Evolutionary conservation across 2,113 vertebrate species (phyloP), one percentile per base, ranked within the genome.

Genomic region (Cyanoliseus patagonus): DNA sequence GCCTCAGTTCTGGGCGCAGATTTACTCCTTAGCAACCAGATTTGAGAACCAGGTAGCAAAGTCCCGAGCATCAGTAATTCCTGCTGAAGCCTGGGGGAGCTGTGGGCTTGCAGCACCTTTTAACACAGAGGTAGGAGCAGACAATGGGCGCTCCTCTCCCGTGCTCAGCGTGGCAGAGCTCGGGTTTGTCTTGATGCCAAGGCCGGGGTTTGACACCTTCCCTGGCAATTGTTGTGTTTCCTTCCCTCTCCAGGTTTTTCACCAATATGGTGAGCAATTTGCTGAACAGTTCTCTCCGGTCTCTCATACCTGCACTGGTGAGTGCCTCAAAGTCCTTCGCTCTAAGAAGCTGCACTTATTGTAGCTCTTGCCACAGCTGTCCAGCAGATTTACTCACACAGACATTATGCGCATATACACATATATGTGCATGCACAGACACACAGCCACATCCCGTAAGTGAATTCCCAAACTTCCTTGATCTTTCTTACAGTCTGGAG

Each of bases 201-300:
- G 57, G 16, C 4, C 10, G 4, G 1, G 31, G 25, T n/a, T 25
- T 68, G 64, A 24, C 69, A 59, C 15, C 46, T n/a, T 57, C 49
- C n/a, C 17, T 5, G 28, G 3, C 47, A 4, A 57, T 75, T 76
- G 44, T 37, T 44, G 30, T 17, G 37, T 33, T 44, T 46, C n/a
- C 31, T 74, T 75, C 19, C 53, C n/a, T 59, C 64, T 28, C n/a
- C 77, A 97, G 97, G 18, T 4, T 92, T 57, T 8, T 97, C n/a
- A 79, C 75, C 75, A 62, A 13, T 6, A 22, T 96, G 55, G 41
- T 85, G 42, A 90, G 92, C 47, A 4, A 12, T 0, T 2, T 89
- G 75, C 53, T 97, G 83, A 97, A 95, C 75, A 17, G 23, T 1
- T 16, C 55, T 4, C 52, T 98, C 6, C 76, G 25, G 11, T 27